Evolutionary conservation across 1,140 invertebrate genomes (phyloP), one percentile per base, ranked within the genome.

Genomic region (Linepithema humile): DNA sequence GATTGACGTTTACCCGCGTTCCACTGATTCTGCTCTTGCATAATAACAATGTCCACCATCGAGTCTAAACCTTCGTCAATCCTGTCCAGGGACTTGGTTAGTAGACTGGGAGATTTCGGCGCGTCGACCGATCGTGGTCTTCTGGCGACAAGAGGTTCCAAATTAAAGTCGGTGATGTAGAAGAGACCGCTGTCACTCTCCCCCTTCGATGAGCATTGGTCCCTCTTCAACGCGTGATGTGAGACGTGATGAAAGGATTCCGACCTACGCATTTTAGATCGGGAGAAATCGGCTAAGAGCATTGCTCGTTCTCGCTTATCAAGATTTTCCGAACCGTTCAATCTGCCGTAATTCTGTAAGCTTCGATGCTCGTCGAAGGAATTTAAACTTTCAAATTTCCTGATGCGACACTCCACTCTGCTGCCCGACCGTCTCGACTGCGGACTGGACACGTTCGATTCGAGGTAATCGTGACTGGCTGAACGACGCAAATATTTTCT

Each of bases 11-110:
- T 85, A 12, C 32, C 55, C 9, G 69, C 65, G 0, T 23, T 88
- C 94, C 80, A 95, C 57, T 93, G 91, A 92, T 94, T 95, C 64
- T 92, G 92, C 1, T 89, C 87, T 90, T 95, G 94, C 0, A 95
- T 95, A 17, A 97, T 94, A 1, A 97, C 95, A 23, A 97, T 97
- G 88, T 97, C 96, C 0, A 97, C 95, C 94, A 97, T 96, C 1
- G 96, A 95, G 82, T 97, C 96, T 0, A 97, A 91, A 10, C 96
- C 96, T 87, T 97, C 97, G 86, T 97, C 97, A 5, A 97, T 96
- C 65, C 97, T 95, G 82, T 98, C 97, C 40, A 97, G 92, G 77
- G 97, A 97, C 93, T 97, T 97, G 1, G 96, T 96, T 64, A 97
- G 94, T 29, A 90, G 67, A 50, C 70, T 90, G 0, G 89, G 86